These are phyloP conservation scores for Catonia carolina DNA, from an alignment of 2,888 invertebrate genomes.

Conservation along the genomic window DNA sequence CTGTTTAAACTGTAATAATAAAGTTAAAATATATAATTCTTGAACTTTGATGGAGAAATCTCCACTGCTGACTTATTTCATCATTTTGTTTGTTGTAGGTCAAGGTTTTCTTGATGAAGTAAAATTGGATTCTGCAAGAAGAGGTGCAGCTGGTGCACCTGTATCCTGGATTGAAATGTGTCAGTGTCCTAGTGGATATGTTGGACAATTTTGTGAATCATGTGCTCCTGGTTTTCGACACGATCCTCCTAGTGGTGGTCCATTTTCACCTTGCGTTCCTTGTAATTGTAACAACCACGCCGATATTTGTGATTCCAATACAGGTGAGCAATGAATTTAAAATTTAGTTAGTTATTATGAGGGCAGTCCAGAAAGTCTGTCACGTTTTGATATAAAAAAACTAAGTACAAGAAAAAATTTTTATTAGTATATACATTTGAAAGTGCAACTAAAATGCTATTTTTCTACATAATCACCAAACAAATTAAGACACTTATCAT, in stretches of 20 bases:
- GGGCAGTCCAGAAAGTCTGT: too few species aligned
- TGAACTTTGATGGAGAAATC: too few species aligned
- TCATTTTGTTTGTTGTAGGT: constrained; percentile 42
- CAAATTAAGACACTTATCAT: too few species aligned
- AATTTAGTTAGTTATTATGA: too few species aligned
- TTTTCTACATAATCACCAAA: too few species aligned
- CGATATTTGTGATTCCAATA: constrained; percentile 90
- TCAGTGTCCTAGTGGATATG: constrained; percentile 76
- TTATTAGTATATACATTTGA: too few species aligned
- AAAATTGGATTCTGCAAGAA: constrained; percentile 78
- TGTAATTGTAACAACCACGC: constrained; percentile 97
- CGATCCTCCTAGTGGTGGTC: constrained; percentile 84
- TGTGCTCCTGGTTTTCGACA: constrained; percentile 94
- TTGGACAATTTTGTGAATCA: constrained; percentile 95
- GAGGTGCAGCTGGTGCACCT: constrained; percentile 67
- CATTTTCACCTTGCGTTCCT: constrained; percentile 88
- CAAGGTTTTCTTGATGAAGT: constrained; percentile 86
- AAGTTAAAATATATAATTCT: too few species aligned
- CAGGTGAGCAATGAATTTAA: constrained; percentile 52
- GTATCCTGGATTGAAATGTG: constrained; percentile 95
- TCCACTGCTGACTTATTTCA: too few species aligned
- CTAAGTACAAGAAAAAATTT: too few species aligned
- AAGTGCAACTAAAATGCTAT: too few species aligned
- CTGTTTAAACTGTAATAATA: too few species aligned
- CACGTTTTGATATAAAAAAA: too few species aligned